Conservation (phyloP, 2,113 vertebrate genomes). For the Apodemus sylvaticus region DNA sequence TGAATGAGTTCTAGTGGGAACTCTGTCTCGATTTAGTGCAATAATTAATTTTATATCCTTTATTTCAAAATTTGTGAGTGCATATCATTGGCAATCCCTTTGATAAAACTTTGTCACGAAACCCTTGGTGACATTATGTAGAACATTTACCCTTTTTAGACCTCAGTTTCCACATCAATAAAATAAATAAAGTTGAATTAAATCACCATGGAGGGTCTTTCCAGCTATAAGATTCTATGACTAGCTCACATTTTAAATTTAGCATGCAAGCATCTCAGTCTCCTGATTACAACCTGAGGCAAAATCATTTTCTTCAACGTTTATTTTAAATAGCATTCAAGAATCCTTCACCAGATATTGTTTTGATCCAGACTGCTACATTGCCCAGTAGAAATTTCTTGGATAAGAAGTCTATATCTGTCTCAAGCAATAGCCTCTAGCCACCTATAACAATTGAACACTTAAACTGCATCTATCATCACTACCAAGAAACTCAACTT, state of each 20-base stretch:
- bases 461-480: background rate
- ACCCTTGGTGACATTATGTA: slow-evolving; percentile 4
- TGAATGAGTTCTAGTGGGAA: background rate
- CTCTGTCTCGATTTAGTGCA: background rate
- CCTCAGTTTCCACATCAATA: slow-evolving; percentile 46
- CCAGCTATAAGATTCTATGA: slow-evolving; percentile 43
- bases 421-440: background rate
- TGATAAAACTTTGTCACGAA: slow-evolving; percentile 57
- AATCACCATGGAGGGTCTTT: slow-evolving; percentile 38
- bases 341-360: slow-evolving; percentile 27
- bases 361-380: background rate
- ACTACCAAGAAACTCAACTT: background rate
- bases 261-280: background rate
- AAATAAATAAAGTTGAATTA: slow-evolving; percentile 50
- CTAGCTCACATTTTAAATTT: slow-evolving; percentile 54
- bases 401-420: background rate
- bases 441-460: background rate
- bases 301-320: slow-evolving; percentile 50
- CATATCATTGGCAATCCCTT: background rate
- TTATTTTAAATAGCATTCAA: slow-evolving; percentile 53
- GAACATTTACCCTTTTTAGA: slow-evolving; percentile 31
- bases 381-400: background rate
- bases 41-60: slow-evolving; percentile 24
- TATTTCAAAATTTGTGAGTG: slow-evolving; percentile 42
- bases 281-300: slow-evolving; percentile 60